Base-by-base conservation (phyloP, 2,113 vertebrate species). In the Neolamprologus sp. region DNA sequence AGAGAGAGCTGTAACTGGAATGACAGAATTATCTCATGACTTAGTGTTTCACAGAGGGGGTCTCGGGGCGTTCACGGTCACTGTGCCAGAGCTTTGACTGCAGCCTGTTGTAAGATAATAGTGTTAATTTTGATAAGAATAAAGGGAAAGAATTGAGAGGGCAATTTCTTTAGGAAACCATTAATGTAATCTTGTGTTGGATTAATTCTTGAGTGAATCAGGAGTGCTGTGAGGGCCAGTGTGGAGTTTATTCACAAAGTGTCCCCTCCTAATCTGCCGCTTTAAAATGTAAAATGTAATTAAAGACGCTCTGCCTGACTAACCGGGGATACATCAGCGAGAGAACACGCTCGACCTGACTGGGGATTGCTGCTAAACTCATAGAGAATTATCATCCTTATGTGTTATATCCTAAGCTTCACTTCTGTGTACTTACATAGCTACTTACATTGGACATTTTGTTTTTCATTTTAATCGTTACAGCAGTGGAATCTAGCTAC, bases 161-260 rank as follows among this genome's bases (percentile, higher is more conserved):
- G 65, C 86, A 33, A 73, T 87, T 94, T 94, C 89, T 94, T 95
- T 87, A 89, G 94, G 85, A 93, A 94, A 83, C 91, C 85, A 94
- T 96, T 95, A 95, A 95, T 95, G 94, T 96, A 96, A 97, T 96
- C 95, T 95, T 93, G 80, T 91, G 94, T 86, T 84, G 94, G 94
- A 96, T 96, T 97, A 95, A 94, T 96, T 94, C 92, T 91, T 84
- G 90, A 91, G 91, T 92, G 84, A 85, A 89, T 91, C 84, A 58
- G 85, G 85, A 90, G 92, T 51, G 82, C 90, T 73, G 60, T 82
- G 83, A 89, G 86, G 91, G 89, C 85, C 83, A 82, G 60, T 81
- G 79, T 89, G 87, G 88, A 92, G 91, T 92, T 94, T 94, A 95
- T 95, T 95, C 92, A 89, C 87, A 92, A 86, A 91, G 94, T 85